Evolutionary conservation across 2,113 vertebrate species (phyloP).

Genomic region (Monopterus albus): DNA sequence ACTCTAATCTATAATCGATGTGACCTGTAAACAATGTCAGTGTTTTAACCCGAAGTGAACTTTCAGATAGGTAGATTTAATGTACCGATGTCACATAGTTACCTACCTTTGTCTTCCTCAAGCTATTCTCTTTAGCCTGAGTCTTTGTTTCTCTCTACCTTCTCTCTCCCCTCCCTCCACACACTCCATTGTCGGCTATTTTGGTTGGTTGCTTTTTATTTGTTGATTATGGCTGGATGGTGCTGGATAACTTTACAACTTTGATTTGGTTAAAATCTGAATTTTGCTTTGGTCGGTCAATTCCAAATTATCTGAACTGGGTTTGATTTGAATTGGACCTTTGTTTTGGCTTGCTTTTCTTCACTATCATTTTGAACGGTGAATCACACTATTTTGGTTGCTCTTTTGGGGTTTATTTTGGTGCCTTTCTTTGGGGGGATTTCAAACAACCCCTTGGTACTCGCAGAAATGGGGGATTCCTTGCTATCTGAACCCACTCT

Average conservation of each 20-base stretch:
- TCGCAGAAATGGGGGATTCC: constrained; percentile 83
- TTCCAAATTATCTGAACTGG: constrained; percentile 24
- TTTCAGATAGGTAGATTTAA: constrained; percentile 1
- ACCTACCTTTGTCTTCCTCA: constrained; percentile 68
- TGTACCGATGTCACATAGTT: constrained; percentile 44
- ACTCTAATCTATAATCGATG: constrained; percentile 21
- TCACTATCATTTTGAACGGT: constrained; percentile 23
- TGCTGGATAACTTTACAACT: constrained; percentile 33
- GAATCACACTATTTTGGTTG: constrained; percentile 57
- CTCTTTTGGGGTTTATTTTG: constrained; percentile 66
- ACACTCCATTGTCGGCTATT: constrained; percentile 74
- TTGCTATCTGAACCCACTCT: constrained; percentile 83
- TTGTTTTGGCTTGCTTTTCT: constrained; percentile 43
- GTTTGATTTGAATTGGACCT: constrained; percentile 55
- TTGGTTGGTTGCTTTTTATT: constrained; percentile 55
- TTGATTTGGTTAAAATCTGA: constrained; percentile 52
- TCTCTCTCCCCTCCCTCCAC: constrained; percentile 66
- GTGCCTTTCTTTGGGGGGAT: constrained; percentile 60
- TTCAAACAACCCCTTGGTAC: constrained; percentile 49
- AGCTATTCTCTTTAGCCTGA: constrained; percentile 72
- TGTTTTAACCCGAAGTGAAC: constrained; percentile 20
- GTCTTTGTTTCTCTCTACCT: constrained; percentile 76
- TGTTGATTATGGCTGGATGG: constrained; percentile 38
- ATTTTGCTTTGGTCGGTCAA: constrained; percentile 42
- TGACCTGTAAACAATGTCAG: constrained; percentile 7